Evolutionary conservation across 1,140 invertebrate species (phyloP).

Genomic region (Cyclina sinensis): DNA sequence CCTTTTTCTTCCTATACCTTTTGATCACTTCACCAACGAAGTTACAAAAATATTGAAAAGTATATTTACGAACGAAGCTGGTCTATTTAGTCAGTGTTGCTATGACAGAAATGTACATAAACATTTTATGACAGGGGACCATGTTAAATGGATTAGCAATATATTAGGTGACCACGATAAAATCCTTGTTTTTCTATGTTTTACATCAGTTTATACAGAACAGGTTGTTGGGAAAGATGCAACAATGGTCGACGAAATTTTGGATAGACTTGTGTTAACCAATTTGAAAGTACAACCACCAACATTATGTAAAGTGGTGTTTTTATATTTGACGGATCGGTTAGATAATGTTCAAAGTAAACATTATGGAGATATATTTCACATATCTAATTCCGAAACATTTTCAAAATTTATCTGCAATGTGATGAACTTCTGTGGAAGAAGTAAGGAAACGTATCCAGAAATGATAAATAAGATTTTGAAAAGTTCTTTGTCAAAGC

Average conservation of each 20-base stretch:
- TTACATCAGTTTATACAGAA: not conserved
- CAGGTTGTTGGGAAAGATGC: not conserved
- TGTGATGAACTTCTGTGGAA: not conserved
- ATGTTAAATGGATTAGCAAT: not conserved
- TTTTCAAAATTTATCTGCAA: not conserved
- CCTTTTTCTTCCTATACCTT: not conserved
- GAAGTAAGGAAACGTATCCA: not conserved
- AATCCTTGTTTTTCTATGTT: not conserved
- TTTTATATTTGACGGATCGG: not conserved
- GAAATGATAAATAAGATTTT: not conserved
- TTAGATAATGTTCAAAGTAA: not conserved
- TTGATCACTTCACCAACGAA: not conserved
- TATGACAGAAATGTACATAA: not conserved
- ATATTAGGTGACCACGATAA: not conserved
- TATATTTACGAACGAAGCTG: not conserved
- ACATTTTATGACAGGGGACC: not conserved
- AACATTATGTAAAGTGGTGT: not conserved
- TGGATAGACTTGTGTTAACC: not conserved
- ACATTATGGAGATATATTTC: not conserved
- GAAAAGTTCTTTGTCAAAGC: not conserved
- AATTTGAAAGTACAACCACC: not conserved
- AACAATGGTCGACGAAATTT: not conserved
- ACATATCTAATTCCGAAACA: not conserved
- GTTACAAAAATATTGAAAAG: not conserved
- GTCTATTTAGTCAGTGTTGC: not conserved